Evolutionary conservation across 92 coral and sea anemone genomes (phyloP).

Genomic region (Paramuricea clavata): DNA sequence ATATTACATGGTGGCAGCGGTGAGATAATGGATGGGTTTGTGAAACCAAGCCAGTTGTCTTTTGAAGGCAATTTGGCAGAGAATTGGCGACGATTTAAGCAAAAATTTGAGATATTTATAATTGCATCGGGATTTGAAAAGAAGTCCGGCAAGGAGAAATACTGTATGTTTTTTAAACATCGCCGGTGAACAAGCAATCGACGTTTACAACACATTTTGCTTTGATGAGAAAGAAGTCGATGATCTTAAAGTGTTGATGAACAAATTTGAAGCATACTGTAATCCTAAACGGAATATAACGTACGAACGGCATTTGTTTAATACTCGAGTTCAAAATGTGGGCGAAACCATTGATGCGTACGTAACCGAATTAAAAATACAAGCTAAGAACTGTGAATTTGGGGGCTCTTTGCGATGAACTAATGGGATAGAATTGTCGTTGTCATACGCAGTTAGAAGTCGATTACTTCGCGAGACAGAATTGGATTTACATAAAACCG

Average conservation of each 20-base stretch:
- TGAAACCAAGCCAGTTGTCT: not conserved
- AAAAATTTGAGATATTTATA: not conserved
- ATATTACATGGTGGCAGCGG: constrained; percentile 1
- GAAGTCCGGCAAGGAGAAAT: not conserved
- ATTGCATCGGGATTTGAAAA: not conserved
- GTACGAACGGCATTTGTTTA: constrained; percentile 33
- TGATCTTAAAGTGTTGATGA: not conserved
- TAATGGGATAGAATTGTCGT: constrained; percentile 18
- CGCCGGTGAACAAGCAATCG: constrained; percentile 19
- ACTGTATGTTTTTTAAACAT: not conserved
- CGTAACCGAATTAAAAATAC: not conserved
- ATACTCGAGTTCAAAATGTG: not conserved
- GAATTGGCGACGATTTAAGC: constrained; percentile 9
- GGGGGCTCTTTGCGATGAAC: not conserved
- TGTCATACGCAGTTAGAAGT: not conserved
- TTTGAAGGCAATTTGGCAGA: constrained; percentile 18
- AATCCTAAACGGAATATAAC: constrained; percentile 20
- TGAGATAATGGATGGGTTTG: not conserved
- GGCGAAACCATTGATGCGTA: not conserved
- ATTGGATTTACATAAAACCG: not conserved
- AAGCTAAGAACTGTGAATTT: constrained; percentile 31
- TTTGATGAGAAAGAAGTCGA: constrained; percentile 4
- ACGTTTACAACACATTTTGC: constrained; percentile 18
- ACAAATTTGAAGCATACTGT: constrained; percentile 26
- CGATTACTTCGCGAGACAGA: constrained; percentile 15